phyloP scores from a whole-genome alignment of 2,888 invertebrate species.

The Melanostoma mellinum region DNA sequence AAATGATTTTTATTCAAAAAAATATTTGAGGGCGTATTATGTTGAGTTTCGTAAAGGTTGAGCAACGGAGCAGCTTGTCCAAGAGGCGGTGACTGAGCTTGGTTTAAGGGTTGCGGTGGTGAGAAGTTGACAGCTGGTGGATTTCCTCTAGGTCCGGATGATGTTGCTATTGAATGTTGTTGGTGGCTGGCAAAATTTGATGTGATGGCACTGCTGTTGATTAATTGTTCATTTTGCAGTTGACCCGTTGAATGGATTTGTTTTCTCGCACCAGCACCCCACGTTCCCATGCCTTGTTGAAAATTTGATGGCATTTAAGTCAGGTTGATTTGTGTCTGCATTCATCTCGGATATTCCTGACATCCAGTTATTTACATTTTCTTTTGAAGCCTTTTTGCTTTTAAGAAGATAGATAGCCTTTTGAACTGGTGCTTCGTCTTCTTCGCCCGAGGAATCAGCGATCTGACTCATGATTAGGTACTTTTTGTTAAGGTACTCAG shows the following conservation, averaged over 20 bases:
- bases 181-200: neutral
- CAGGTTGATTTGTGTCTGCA: neutral
- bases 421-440: neutral
- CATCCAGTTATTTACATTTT: neutral
- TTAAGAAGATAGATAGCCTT: too few species aligned
- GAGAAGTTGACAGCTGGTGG: neutral
- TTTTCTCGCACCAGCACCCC: neutral
- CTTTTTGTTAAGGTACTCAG: slow-evolving; percentile 23
- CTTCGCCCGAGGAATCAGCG: slow-evolving; percentile 3
- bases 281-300: neutral
- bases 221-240: neutral
- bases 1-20: slow-evolving; percentile 19
- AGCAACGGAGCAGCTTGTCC: neutral
- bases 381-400: neutral
- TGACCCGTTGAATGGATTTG: neutral
- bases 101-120: neutral
- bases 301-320: neutral
- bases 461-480: slow-evolving; percentile 8
- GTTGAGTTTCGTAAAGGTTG: neutral
- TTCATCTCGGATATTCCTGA: neutral
- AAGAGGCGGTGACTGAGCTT: neutral
- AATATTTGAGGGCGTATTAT: neutral
- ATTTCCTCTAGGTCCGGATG: too few species aligned
- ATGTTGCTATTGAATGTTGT: neutral
- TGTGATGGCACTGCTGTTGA: neutral